Evolutionary conservation across 2,113 vertebrate genomes (phyloP).

Genomic region (Psilopsiagon aymara): DNA sequence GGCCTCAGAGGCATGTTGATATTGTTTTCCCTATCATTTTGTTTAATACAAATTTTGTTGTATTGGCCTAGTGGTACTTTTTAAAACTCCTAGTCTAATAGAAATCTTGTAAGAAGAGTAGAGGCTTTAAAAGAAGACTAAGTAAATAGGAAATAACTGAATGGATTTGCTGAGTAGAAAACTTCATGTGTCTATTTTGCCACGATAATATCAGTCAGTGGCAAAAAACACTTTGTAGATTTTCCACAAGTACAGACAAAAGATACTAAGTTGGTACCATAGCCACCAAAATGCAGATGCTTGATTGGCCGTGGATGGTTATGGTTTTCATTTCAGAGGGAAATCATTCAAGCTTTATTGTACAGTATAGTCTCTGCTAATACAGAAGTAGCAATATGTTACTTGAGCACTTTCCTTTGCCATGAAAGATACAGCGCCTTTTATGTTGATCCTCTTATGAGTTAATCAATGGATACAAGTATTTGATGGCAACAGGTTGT

Average conservation of each 20-base stretch:
- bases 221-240: background rate
- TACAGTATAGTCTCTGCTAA: background rate
- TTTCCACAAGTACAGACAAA: background rate
- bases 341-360: background rate
- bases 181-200: background rate
- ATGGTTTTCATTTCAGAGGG: background rate
- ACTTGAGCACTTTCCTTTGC: background rate
- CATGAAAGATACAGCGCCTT: background rate
- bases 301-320: background rate
- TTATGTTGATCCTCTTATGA: background rate
- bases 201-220: background rate
- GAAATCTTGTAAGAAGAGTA: slow-evolving; percentile 12
- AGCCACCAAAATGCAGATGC: background rate
- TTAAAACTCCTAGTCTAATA: background rate
- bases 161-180: background rate
- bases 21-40: slow-evolving; percentile 22
- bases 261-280: background rate
- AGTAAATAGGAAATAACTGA: slow-evolving; percentile 11
- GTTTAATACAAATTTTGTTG: slow-evolving; percentile 18
- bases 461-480: background rate
- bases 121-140: slow-evolving; percentile 7
- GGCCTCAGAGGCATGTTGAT: slow-evolving; percentile 18
- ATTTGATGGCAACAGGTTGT: background rate
- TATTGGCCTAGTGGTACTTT: slow-evolving; percentile 32
- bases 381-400: background rate